Base-by-base conservation (phyloP, 2,113 vertebrate genomes). In the Rhinoderma darwinii region DNA sequence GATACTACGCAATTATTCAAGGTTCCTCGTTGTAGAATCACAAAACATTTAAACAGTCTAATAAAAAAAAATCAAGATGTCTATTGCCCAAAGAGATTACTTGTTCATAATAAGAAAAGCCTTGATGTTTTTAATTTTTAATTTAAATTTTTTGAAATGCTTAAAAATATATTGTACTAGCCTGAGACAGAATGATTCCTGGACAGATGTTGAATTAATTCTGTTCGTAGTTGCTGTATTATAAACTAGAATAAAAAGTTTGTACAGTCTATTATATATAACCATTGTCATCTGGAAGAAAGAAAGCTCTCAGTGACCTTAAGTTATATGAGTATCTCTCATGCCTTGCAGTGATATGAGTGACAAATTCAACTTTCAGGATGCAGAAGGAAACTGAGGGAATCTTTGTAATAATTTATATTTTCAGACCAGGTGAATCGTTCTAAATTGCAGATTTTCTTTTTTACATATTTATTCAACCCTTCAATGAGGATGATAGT, bases 121-220 rank as follows among this genome's bases (percentile, higher is more conserved):
- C 47, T 78, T 78, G 9, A 74, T 44, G 4, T 22, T 56, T 56
- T 56, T 56, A 6, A 22, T 17, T 70, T 70, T 37, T n/a, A n/a
- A n/a, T n/a, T n/a, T n/a, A 32, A 32, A 27, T 66, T 56, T 3
- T 77, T 77, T 51, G 4, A 37, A 9, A 82, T 82, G n/a, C 41
- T 59, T 37, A 63, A 84, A 84, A 85, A 50, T 77, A 66, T 66
- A 85, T 61, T 85, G n/a, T 66, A 77, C 50, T 43, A 43, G 51
- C 50, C 37, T 35, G 22, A 47, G 70, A 75, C 51, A 43, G 35
- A 84, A 84, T 30, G 82, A 84, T 76, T 85, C 32, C 37, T 30
- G 39, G 54, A 50, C 83, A 85, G 83, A 85, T 85, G 83, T 61
- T 66, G 73, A 66, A 77, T 85, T 85, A 50, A 85, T 85, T 85